Base-by-base conservation (phyloP, 2,113 vertebrate genomes). In the Elanoides forficatus region DNA sequence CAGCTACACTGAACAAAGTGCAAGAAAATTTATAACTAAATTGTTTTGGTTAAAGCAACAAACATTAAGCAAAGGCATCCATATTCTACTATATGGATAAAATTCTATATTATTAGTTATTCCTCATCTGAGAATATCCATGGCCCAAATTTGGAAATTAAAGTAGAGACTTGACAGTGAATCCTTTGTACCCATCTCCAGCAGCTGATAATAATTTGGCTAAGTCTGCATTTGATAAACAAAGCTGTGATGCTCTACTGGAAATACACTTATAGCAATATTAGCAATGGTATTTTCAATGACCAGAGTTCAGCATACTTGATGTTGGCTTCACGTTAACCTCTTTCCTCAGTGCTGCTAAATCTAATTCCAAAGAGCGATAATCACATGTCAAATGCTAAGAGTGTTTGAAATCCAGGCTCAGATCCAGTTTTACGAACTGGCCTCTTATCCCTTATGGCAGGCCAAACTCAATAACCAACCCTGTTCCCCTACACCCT, bases 131-230 rank as follows among this genome's bases (percentile, higher is more conserved):
- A 94, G 74, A 76, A 65, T 53, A 73, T 30, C 67, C 45, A 65
- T 13, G 53, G 72, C 60, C 89, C 84, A 89, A 72, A 78, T 94
- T 83, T 93, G 88, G 93, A 93, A 90, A 86, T 52, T 83, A 90
- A 74, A 88, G 59, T 83, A 90, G 78, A 88, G 59, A 63, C 81
- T 66, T 95, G 93, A 96, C 74, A 96, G 87, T 25, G 59, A 76
- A 91, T 89, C 83, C 95, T 97, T 96, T 94, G 87, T 81, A 94
- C 84, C 81, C 92, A 80, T 95, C 87, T 83, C 85, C n/a, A 92
- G 93, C 96, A 97, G 95, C 92, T 97, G 95, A 95, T 94, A 96
- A 91, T 62, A 82, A 95, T 93, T 96, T 95, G 96, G 92, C 95
- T 91, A 47, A 79, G 95, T 50, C 26, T 45, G 73, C 0, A 0